Evolutionary conservation across 2,797 vertebrate species (phyloP).

Genomic region (Lepidocolaptes lacrymiger): DNA sequence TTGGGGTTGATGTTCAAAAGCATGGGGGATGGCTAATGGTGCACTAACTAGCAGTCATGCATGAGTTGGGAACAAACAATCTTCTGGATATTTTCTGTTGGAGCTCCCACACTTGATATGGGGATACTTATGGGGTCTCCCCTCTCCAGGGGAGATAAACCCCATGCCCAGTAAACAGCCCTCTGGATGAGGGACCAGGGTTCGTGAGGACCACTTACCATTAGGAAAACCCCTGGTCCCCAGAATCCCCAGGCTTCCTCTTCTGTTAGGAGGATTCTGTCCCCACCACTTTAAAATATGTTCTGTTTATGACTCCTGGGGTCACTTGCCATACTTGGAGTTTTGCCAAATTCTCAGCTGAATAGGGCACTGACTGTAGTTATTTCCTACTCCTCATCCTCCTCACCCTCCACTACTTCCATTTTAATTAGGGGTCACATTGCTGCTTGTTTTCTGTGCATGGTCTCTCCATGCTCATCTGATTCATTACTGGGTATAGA

Average conservation of each 20-base stretch:
- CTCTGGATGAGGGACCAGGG: neutral
- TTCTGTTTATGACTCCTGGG: neutral
- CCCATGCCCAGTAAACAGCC: neutral
- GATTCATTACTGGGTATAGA: neutral
- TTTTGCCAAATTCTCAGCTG: neutral
- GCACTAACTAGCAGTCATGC: neutral
- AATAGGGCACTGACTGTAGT: neutral
- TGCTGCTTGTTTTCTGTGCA: neutral
- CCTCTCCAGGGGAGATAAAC: neutral
- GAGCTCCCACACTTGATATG: neutral
- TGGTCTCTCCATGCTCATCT: neutral
- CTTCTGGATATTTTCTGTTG: neutral
- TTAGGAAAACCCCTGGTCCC: neutral
- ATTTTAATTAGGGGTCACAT: neutral
- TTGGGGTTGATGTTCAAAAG: neutral
- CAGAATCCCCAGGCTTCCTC: neutral
- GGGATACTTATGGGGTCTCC: neutral
- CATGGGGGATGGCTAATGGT: neutral
- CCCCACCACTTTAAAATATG: neutral
- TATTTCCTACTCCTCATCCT: neutral
- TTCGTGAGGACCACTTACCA: neutral
- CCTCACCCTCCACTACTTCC: neutral
- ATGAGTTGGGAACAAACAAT: neutral
- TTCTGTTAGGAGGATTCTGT: neutral
- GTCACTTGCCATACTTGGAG: neutral